Base-by-base conservation (phyloP, 2,113 vertebrate species). In the Microtus oregoni region DNA sequence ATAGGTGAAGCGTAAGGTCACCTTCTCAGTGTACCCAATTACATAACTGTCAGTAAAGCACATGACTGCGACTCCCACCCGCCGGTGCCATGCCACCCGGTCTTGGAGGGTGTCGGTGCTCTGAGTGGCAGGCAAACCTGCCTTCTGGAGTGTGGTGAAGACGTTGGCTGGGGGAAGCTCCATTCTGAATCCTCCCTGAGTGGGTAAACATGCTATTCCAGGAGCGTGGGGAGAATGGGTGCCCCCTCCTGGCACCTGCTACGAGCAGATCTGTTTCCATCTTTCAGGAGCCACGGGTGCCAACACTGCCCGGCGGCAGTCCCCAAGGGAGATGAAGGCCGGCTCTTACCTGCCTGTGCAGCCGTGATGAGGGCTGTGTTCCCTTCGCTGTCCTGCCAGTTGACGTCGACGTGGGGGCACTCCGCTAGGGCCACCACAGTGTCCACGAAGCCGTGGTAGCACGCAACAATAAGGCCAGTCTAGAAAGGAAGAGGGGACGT, bases 381-480 rank as follows among this genome's bases (percentile, higher is more conserved):
- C 78, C 99, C 99, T 97, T 99, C 99, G 0, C 98, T 99, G 99
- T 99, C 99, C 98, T 99, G 99, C 99, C 99, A 99, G 99, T 99
- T 99, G 96, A 99, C 99, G 12, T 99, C 99, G 93, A 99, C 91
- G 88, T 99, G 98, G 76, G 99, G 99, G 97, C 99, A 99, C 86
- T 99, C 99, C 19, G 99, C 98, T 96, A 99, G 98, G 79, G 99
- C 99, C 96, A 99, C 99, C 97, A 99, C 99, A 0, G 99, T 98
- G 77, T 99, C 99, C 98, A 99, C 99, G 55, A 99, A 99, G 58
- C 99, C 99, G 68, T 99, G 99, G 98, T 99, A 99, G 97, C 99
- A 99, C 14, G 99, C 99, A 68, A 99, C 95, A 32, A 99, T 98
- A 95, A 99, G 99, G 96, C 99, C 99, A 28, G 98, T 99, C 99